Percentiles rank a stretch among this genome's conserved stretches.
Evolutionary conservation across 2,797 vertebrate genomes (phyloP).

Genomic region (Myiothlypis chrysogaster): DNA sequence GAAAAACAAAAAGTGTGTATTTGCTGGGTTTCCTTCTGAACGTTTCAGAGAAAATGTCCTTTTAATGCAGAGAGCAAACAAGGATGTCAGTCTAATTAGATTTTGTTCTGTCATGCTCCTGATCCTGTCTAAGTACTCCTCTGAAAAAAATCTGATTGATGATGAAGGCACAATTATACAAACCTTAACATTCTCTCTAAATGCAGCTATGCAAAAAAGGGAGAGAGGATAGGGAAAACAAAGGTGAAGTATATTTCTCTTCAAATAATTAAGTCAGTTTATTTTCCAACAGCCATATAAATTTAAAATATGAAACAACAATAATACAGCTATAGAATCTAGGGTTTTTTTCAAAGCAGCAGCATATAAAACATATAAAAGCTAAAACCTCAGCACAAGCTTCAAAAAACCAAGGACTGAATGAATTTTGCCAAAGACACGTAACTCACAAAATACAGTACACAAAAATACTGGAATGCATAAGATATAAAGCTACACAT

Average conservation of each 20-base stretch:
- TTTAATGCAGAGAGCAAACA: slow-evolving; percentile 69
- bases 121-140: slow-evolving; percentile 47
- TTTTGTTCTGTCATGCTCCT: slow-evolving; percentile 69
- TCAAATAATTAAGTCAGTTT: slow-evolving; percentile 76
- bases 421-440: slow-evolving; percentile 71
- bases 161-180: slow-evolving; percentile 74
- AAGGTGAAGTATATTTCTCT: slow-evolving; percentile 72
- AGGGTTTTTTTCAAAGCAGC: slow-evolving; percentile 79
- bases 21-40: slow-evolving; percentile 67
- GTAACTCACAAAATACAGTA: slow-evolving; percentile 77
- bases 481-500: slow-evolving; percentile 78
- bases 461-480: slow-evolving; percentile 79
- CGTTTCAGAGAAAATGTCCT: slow-evolving; percentile 63
- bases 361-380: slow-evolving; percentile 85
- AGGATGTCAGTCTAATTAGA: slow-evolving; percentile 64
- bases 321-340: slow-evolving; percentile 78
- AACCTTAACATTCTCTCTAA: slow-evolving; percentile 63
- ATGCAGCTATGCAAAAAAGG: slow-evolving; percentile 32
- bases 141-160: slow-evolving; percentile 57
- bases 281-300: slow-evolving; percentile 78
- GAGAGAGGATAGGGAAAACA: slow-evolving; percentile 55
- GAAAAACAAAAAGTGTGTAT: slow-evolving; percentile 1
- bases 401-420: slow-evolving; percentile 75
- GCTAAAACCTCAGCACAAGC: slow-evolving; percentile 81
- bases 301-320: slow-evolving; percentile 80